Conservation (phyloP, 2,113 vertebrate genomes). For the Ginglymostoma cirratum region DNA sequence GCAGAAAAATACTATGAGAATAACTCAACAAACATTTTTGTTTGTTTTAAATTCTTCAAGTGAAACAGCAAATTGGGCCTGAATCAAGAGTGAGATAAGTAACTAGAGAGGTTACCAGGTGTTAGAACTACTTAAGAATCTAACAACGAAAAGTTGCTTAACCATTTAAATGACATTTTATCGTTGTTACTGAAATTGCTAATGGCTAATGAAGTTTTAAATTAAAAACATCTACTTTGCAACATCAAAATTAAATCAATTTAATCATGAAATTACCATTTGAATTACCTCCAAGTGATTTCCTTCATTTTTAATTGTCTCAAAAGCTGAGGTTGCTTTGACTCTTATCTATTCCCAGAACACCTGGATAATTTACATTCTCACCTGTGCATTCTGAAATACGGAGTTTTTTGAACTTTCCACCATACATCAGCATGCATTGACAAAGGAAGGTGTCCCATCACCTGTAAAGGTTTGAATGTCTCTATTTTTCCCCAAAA, state of each 20-base stretch:
- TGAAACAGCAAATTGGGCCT: background rate
- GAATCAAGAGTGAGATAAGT: background rate
- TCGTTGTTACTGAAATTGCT: background rate
- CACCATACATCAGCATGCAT: background rate
- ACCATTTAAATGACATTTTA: background rate
- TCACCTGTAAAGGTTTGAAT: background rate
- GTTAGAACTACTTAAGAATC: background rate
- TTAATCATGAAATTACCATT: background rate
- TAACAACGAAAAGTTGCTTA: background rate
- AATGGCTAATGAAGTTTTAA: background rate
- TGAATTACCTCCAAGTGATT: background rate
- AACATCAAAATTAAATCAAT: background rate
- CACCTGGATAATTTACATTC: background rate
- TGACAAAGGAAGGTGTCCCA: background rate
- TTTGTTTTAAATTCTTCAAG: background rate
- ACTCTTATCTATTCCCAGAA: background rate
- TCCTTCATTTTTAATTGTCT: background rate
- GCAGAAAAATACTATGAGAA: background rate
- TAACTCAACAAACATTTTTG: background rate
- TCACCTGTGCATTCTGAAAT: background rate
- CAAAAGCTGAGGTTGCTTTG: background rate
- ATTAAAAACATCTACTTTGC: background rate
- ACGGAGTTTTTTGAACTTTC: background rate
- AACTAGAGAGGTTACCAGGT: background rate
- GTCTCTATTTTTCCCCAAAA: background rate